A percentile compares a stretch with the other conserved stretches of the same genome.
These are phyloP conservation scores for Meriones psammophilus DNA, from an alignment of 2,797 vertebrate genomes.

Conservation along the genomic window DNA sequence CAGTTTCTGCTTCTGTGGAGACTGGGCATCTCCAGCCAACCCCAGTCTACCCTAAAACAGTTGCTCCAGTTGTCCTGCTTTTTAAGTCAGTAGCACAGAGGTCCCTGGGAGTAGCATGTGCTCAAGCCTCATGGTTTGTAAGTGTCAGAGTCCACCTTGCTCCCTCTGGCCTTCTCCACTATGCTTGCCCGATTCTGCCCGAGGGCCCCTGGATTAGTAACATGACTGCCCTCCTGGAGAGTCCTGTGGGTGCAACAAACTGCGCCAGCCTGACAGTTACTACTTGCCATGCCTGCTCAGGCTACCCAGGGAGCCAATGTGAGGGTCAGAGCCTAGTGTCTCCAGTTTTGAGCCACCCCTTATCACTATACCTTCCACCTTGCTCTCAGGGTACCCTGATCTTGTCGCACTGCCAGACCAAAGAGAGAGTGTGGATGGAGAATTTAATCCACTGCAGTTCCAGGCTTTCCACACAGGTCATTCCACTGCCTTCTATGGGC, in stretches of 20 bases:
- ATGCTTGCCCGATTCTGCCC: background rate
- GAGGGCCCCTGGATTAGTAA: background rate
- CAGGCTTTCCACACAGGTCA: background rate
- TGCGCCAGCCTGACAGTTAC: background rate
- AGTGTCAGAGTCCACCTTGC: background rate
- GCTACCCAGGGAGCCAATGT: background rate
- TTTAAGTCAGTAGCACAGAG: background rate
- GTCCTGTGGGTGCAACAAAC: background rate
- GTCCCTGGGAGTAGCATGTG: background rate
- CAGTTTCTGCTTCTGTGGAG: background rate
- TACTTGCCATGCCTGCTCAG: background rate
- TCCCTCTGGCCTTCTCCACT: background rate
- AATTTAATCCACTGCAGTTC: background rate
- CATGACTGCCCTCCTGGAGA: background rate
- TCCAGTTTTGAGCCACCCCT: background rate
- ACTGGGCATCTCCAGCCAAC: background rate
- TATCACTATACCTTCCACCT: background rate
- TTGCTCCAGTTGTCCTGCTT: background rate
- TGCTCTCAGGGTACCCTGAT: background rate
- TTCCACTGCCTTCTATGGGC: background rate
- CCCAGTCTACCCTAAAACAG: background rate
- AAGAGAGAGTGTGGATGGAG: fast-evolving
- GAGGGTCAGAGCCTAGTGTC: background rate
- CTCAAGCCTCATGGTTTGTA: background rate
- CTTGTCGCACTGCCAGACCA: background rate